phyloP scores from a whole-genome alignment of 2,113 vertebrate genomes.

The Hippocampus mohnikei region DNA sequence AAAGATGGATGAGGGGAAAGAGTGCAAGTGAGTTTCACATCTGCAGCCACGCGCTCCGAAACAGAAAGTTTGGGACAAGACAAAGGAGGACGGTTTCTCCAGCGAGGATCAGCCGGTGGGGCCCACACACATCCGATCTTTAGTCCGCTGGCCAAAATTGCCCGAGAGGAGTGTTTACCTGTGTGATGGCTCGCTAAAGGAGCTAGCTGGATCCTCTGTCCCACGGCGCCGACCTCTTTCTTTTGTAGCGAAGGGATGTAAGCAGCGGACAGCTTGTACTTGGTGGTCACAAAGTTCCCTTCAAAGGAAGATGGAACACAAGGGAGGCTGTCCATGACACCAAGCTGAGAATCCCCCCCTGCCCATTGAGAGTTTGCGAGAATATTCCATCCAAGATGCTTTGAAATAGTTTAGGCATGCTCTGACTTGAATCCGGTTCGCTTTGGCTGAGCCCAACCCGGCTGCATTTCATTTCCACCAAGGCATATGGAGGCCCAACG shows the following conservation, averaged over 20 bases:
- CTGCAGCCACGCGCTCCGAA: neutral
- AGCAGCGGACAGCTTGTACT: constrained; percentile 77
- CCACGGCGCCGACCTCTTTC: constrained; percentile 89
- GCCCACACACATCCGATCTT: neutral
- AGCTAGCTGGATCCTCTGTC: constrained; percentile 88
- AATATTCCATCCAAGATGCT: too few relatives aligned
- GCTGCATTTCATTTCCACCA: too few relatives aligned
- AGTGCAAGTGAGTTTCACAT: constrained; percentile 8
- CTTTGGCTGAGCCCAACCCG: too few relatives aligned
- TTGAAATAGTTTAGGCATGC: too few relatives aligned
- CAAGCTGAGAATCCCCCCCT: too few relatives aligned
- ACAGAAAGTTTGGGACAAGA: neutral
- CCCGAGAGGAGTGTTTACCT: constrained; percentile 68
- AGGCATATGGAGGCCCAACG: too few relatives aligned
- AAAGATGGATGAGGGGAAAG: constrained; percentile 33
- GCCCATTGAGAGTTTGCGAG: too few relatives aligned
- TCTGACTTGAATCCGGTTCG: too few relatives aligned
- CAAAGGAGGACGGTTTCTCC: neutral
- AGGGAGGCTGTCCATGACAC: neutral
- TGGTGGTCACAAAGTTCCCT: constrained; percentile 80
- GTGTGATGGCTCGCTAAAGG: constrained; percentile 74
- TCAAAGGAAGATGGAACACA: neutral
- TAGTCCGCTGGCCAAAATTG: neutral
- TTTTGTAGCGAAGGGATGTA: constrained; percentile 88
- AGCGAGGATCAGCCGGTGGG: neutral